Percentiles rank a stretch among this genome's conserved stretches.
Evolutionary conservation across 1,140 invertebrate species (phyloP).

Genomic region (Heliconius congener): DNA sequence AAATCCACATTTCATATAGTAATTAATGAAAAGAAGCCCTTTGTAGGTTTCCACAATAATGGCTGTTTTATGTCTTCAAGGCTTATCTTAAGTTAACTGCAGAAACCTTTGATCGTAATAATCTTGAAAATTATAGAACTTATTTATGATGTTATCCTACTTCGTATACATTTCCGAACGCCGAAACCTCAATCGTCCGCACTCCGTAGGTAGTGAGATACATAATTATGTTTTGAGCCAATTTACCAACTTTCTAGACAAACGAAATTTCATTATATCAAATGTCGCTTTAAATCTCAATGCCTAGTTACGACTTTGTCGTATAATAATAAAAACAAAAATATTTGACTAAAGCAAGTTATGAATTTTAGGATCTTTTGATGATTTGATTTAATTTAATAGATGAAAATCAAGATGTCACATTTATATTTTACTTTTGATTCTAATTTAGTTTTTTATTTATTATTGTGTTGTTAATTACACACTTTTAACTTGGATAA

Average conservation of each 20-base stretch:
- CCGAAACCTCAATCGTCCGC: slow-evolving; percentile 12
- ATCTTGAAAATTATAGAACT: slow-evolving; percentile 9
- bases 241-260: slow-evolving; percentile 36
- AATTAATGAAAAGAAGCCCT: background rate
- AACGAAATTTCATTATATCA: slow-evolving; percentile 29
- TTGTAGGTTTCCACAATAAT: background rate
- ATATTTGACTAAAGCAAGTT: background rate
- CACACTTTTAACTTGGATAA: too few relatives aligned
- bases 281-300: slow-evolving; percentile 16
- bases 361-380: background rate
- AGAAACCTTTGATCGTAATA: slow-evolving; percentile 6
- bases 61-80: background rate
- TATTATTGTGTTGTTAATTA: background rate
- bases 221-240: slow-evolving; percentile 25
- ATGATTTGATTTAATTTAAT: background rate
- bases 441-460: background rate
- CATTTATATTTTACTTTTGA: background rate
- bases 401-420: background rate
- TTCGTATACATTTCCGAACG: slow-evolving; percentile 5
- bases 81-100: slow-evolving; percentile 14
- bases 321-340: background rate
- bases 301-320: background rate
- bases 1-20: background rate
- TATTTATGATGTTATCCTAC: background rate
- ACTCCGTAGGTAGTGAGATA: slow-evolving; percentile 13